These are phyloP conservation scores for Heteropelma amictum DNA, from an alignment of 2,888 invertebrate species.

Conservation along the genomic window DNA sequence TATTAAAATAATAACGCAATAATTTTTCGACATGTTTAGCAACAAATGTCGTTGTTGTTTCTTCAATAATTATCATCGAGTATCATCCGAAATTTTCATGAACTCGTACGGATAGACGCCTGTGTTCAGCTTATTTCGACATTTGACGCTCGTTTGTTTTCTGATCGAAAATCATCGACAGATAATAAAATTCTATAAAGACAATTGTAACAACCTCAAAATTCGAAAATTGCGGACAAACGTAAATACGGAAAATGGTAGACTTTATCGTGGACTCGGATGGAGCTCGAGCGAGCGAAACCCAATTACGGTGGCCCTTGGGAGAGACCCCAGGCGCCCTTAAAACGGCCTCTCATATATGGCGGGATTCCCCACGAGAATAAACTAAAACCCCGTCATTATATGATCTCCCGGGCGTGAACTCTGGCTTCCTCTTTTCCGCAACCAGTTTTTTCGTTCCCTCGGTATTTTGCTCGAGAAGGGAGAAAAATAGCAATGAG, in stretches of 20 bases:
- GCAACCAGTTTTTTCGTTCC: background rate
- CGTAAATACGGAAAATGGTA: no score
- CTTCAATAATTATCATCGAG: no score
- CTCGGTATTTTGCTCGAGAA: background rate
- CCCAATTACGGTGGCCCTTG: conserved; percentile 63
- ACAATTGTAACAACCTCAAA: background rate
- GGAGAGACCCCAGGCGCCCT: conserved; percentile 9
- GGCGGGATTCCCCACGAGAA: conserved; percentile 38
- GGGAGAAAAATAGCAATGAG: no score
- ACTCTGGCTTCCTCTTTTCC: conserved; percentile 32
- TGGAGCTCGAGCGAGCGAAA: conserved; percentile 53
- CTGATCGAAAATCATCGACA: background rate
- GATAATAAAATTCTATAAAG: background rate
- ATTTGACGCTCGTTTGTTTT: no score
- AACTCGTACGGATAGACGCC: no score
- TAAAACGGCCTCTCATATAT: conserved; percentile 17
- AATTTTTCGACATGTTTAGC: no score
- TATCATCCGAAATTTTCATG: no score
- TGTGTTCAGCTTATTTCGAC: no score
- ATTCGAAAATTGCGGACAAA: no score
- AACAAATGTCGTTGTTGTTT: no score
- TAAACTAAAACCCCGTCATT: conserved; percentile 44
- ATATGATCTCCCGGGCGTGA: conserved; percentile 19
- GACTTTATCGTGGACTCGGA: conserved; percentile 31
- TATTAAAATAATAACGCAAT: no score